Base-by-base conservation (phyloP, 1,140 invertebrate species). In the Schlechtendalia chinensis region DNA sequence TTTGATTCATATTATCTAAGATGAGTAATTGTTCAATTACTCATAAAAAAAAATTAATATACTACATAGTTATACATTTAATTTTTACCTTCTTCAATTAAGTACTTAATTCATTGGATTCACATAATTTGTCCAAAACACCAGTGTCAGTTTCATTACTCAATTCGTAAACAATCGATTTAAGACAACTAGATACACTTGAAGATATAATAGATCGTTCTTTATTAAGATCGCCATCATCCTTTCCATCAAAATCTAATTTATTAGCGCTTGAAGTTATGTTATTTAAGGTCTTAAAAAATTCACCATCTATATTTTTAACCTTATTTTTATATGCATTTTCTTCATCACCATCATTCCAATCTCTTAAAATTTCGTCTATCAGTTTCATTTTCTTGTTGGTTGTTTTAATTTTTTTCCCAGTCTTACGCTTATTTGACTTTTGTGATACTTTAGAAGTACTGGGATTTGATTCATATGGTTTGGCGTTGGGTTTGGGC, bases 331-430 rank as follows among this genome's bases (percentile, higher is more conserved):
- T 17, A 65, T n/a, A 16, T 19, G 27, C 19, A 45, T n/a, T 27
- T 14, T 74, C 29, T 32, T n/a, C 29, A 0, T 74, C 74, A 4
- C 45, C 71, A 39, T 56, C 50, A n/a, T 74, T 29, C 74, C 74
- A 77, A 58, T 77, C 74, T 27, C 59, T 77, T 5, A 77, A 27
- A 5, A 77, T n/a, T 24, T 77, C 74, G 1, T 77, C 32, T 10
- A 59, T 32, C 22, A 77, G 6, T 39, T 77, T 77, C 5, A 47
- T 24, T 45, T 77, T 77, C 56, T 77, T 77, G 6, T 0, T 8
- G 0, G 24, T 19, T n/a, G 32, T 12, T 12, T 11, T 27, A 10
- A 19, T 77, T 1, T 5, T 74, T 19, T 39, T 74, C 11, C 45
- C 0, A 39, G 8, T 16, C 1, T 61, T 77, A 10, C 56, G 54